Evolutionary conservation across 2,888 invertebrate species (phyloP), one percentile per base, ranked within the genome.

Genomic region (Sicus ferrugineus): DNA sequence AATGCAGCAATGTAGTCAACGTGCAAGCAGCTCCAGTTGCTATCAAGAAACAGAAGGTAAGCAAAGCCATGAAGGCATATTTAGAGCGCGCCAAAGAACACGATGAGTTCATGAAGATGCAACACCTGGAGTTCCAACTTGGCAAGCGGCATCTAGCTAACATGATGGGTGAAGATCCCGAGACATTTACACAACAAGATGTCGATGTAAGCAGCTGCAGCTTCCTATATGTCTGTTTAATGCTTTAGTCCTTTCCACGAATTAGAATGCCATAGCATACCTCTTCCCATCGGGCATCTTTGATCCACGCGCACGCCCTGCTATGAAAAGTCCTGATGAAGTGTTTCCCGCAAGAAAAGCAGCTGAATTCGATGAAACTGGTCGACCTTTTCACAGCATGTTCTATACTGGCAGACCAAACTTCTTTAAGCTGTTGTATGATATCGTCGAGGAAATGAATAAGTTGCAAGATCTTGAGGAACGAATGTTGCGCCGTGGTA

Each of bases 121-220:
- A 96, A 84, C 87, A 88, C 63, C 84, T 89, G 14, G 94, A 97
- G 79, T 99, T 90, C 84, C 91, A 94, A 83, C 91, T 96, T 79
- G 99, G 99, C 19, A 95, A 93, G 83, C 88, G 97, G 38, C 97
- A 99, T 87, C 89, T 99, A 73, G 98, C 99, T 0, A 98, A 97
- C 84, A 99, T 99, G 91, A 99, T 99, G 98, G 98, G 98, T 0
- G 91, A 92, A 84, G 93, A 98, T 87, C 92, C 93, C 0, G 93
- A 96, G 79, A 90, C 89, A 0, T 95, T 98, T 81, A 93, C 93
- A 0, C 94, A 97, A 81, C 89, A 90, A 67, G 38, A n/a, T 42
- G 54, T 64, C 23, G 16, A 30, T 48, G 42, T 54, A 34, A 68
- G 31, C 23, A 14, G 2, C 21, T 63, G 26, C 21, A 3, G 59